These are phyloP conservation scores for Microcebus murinus DNA, from an alignment of 2,113 vertebrate species.

Conservation along the genomic window DNA sequence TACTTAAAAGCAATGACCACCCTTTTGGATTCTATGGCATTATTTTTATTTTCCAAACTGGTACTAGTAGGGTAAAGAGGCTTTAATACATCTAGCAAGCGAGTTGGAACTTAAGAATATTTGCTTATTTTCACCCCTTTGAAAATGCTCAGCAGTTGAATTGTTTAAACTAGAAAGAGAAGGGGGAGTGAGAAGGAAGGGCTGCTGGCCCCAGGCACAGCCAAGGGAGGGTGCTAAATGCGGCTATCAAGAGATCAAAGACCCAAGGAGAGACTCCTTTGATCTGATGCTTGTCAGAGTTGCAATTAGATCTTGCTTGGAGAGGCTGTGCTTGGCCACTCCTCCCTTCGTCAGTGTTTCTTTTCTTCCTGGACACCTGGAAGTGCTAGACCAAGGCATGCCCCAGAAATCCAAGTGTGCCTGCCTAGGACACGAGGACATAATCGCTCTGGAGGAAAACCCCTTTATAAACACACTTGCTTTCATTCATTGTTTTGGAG, in stretches of 20 bases:
- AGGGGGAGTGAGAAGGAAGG: conserved; percentile 45
- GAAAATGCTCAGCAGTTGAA: conserved; percentile 70
- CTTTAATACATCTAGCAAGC: not conserved
- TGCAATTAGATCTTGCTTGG: conserved; percentile 68
- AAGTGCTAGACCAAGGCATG: not conserved
- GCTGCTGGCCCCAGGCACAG: conserved; percentile 61
- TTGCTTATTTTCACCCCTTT: conserved; percentile 65
- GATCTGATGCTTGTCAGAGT: conserved; percentile 73
- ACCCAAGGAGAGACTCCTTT: conserved; percentile 67
- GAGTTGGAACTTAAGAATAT: conserved; percentile 17
- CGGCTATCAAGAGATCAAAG: conserved; percentile 81
- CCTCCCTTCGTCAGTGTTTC: not conserved
- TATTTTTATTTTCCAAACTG: not conserved
- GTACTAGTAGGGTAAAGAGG: not conserved
- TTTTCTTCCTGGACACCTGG: conserved; percentile 69
- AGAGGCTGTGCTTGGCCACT: not conserved
- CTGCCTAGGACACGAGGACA: not conserved
- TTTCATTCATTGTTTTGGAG: conserved; percentile 29
- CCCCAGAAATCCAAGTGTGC: conserved; percentile 2
- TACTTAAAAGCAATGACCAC: not conserved
- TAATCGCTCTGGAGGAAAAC: conserved; percentile 57
- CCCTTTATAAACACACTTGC: conserved; percentile 10
- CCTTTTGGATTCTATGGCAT: not conserved
- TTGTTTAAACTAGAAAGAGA: conserved; percentile 70
- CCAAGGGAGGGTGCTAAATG: conserved; percentile 71